Base-by-base conservation (phyloP, 2,888 invertebrate species). In the Eilema caniola region DNA sequence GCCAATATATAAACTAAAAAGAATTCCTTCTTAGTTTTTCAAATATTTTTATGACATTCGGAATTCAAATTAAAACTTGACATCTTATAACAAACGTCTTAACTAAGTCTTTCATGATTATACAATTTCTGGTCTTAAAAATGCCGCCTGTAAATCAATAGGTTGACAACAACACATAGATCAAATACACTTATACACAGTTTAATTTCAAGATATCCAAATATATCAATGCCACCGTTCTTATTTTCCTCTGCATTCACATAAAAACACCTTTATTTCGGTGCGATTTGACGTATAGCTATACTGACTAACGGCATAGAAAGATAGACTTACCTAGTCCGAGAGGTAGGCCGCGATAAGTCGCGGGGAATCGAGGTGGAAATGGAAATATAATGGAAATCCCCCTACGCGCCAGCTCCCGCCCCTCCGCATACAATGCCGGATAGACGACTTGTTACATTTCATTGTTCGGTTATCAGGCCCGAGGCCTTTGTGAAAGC, bases 391-490 rank as follows among this genome's bases (percentile, higher is more conserved):
- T 95, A 95, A 95, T 95, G 95, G 94, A 92, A 93, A 90, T 88
- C 88, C 89, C 89, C 84, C 74, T 73, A 73, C 79, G 75, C 83
- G 77, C 77, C 82, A 75, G 69, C 74, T 81, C 78, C 78, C 85
- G 83, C 85, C 86, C 81, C 80, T 80, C 82, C 85, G 85, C 90
- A 88, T 89, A 95, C 95, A 95, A 95, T 95, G 93, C 91, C 88
- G 92, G 91, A 93, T 92, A 92, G 93, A 94, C 94, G 95, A 94
- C 95, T 95, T 93, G 95, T 95, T 95, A 95, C 95, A 94, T 95
- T 95, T 94, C 95, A 95, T 95, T 95, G 95, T 95, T 94, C 95
- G 93, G 95, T 93, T 95, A 95, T 95, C 95, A 95, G 94, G 85
- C 90, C 88, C 86, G 85, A 88, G 93, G 93, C 95, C 89, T 94